Evolutionary conservation across 2,113 vertebrate genomes (phyloP), one percentile per base, ranked within the genome.

Genomic region (Hymenochirus boettgeri): DNA sequence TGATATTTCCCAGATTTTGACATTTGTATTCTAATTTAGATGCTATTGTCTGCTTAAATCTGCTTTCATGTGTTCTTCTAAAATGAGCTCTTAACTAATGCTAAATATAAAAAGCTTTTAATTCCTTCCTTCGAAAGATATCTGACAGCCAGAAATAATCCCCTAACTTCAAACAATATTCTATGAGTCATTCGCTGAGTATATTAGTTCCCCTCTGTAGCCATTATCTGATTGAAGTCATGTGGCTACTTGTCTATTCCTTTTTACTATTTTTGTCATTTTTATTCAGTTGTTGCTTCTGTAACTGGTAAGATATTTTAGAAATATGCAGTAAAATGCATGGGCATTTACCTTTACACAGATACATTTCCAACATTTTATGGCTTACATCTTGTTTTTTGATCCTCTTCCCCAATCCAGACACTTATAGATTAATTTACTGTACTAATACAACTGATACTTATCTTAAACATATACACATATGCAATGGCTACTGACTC

Each of bases 41-140:
- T 64, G 72, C 51, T n/a, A 46, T 42, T 70, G 45, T 37, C 72
- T 29, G 42, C 9, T 9, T 7, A 37, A 66, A 15, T n/a, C n/a
- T 74, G 72, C 66, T 71, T 57, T 76, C 74, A 65, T 69, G n/a
- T 72, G 4, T 57, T 70, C 29, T 61, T 52, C 69, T 47, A 58
- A 31, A 72, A 72, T 51, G 33, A 63, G 12, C 35, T 70, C 22
- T 57, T 74, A 64, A 62, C 58, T 71, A 59, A 57, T 50, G 31
- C 53, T 62, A 45, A 57, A 31, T 37, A 46, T 53, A 71, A 72
- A 0, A 61, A 48, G 31, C 46, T 69, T 63, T 65, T 70, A 63
- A 64, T 69, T 69, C 60, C 5, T 73, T 72, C 62, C 13, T 27
- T 50, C 70, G 5, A 70, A 26, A 70, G 70, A 72, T 26, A 12